Conservation (phyloP, 2,888 invertebrate species). For the Ferrisia virgata region DNA sequence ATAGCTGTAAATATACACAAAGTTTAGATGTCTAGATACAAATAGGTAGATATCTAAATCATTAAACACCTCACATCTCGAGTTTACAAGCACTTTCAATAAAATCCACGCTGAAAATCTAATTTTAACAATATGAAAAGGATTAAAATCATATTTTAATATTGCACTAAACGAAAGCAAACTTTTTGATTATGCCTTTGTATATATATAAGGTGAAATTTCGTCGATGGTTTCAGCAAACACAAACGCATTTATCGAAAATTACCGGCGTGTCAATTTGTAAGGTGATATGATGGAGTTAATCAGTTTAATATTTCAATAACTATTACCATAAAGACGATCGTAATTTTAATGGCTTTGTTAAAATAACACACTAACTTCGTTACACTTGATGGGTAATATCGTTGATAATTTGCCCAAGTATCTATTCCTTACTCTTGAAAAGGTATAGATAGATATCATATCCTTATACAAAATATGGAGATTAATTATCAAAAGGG, state of each 20-base stretch:
- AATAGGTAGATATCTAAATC: background rate
- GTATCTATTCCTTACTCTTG: background rate
- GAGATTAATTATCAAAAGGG: constrained; percentile 30
- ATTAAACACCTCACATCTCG: background rate
- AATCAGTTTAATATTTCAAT: constrained; percentile 25
- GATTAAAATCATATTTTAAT: background rate
- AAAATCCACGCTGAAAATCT: background rate
- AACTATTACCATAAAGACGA: constrained; percentile 30
- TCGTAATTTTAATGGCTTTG: constrained; percentile 30
- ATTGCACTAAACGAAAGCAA: background rate
- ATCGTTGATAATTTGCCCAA: constrained; percentile 21
- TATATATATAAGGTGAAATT: background rate
- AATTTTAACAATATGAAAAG: background rate
- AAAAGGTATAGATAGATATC: background rate
- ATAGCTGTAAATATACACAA: no score
- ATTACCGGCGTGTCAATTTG: background rate
- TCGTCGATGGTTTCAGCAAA: background rate
- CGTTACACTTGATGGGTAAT: constrained; percentile 15
- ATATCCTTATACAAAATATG: background rate
- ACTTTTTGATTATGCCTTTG: constrained; percentile 11
- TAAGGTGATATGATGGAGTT: constrained; percentile 24
- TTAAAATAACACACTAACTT: constrained; percentile 31
- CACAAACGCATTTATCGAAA: constrained; percentile 3
- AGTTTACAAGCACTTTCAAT: background rate
- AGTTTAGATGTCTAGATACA: no score